Conservation (phyloP, 2,113 vertebrate species). For the Crocuta crocuta region DNA sequence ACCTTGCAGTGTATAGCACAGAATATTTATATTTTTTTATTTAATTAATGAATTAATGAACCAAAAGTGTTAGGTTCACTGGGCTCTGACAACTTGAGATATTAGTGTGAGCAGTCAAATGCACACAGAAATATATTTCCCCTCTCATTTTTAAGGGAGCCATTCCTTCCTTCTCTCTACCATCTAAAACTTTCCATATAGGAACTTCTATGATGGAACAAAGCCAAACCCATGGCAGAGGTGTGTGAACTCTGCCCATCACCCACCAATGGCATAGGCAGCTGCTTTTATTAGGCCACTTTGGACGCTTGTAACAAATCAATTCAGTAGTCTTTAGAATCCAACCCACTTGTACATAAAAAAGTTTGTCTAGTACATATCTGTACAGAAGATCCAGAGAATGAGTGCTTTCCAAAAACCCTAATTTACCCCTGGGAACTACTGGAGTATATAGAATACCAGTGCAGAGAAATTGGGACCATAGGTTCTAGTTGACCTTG, state of each 20-base stretch:
- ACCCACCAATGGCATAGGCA: too few species aligned
- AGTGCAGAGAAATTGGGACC: neutral
- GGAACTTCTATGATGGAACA: neutral
- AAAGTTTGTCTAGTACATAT: neutral
- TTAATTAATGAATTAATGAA: neutral
- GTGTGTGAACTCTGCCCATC: neutral
- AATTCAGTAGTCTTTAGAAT: neutral
- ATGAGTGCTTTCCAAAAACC: neutral
- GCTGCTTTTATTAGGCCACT: neutral
- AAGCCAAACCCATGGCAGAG: neutral
- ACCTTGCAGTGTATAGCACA: neutral
- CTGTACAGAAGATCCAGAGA: neutral
- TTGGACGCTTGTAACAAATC: neutral
- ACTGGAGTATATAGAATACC: rapidly evolving
- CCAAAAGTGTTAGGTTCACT: neutral
- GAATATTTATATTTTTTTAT: neutral
- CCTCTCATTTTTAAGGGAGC: neutral
- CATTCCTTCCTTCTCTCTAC: neutral
- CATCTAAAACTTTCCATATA: neutral
- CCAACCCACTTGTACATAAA: neutral
- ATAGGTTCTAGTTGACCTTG: neutral
- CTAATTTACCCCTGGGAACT: neutral
- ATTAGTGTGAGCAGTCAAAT: neutral
- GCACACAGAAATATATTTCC: neutral
- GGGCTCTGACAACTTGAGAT: neutral